Percentiles rank a stretch among this genome's conserved stretches.
phyloP scores from a whole-genome alignment of 2,113 vertebrate species.

The Colistium nudipinnis region DNA sequence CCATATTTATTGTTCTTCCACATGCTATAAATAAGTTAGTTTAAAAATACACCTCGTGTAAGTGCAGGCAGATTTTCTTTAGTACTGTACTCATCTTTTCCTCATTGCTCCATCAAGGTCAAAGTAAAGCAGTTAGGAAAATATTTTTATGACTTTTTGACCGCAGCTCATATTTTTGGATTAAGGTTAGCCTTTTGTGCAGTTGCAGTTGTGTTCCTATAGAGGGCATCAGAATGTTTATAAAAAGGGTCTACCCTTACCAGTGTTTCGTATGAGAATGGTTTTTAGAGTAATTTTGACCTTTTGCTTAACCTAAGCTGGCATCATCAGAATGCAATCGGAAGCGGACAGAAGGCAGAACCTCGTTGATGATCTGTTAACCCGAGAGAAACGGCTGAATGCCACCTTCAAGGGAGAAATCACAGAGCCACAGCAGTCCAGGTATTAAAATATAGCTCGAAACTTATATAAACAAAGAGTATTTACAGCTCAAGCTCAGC shows the following conservation, averaged over 20 bases:
- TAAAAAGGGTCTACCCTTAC: conserved; percentile 18
- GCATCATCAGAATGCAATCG: conserved; percentile 87
- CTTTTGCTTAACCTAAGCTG: conserved; percentile 55
- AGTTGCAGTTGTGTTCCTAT: conserved; percentile 36
- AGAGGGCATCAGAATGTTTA: conserved; percentile 69
- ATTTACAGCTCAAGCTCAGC: neutral
- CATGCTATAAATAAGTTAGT: neutral
- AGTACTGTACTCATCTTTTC: neutral
- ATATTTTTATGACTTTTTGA: neutral
- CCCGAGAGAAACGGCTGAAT: conserved; percentile 89
- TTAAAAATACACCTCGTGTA: neutral
- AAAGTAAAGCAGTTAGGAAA: neutral
- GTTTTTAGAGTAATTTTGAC: neutral
- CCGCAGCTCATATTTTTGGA: neutral
- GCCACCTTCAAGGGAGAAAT: conserved; percentile 88
- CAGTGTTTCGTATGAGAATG: neutral
- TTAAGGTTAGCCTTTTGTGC: conserved; percentile 6
- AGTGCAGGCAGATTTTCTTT: neutral
- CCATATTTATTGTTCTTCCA: neutral
- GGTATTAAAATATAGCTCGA: conserved; percentile 58
- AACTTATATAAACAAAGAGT: neutral
- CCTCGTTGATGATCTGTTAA: conserved; percentile 91
- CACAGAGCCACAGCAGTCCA: conserved; percentile 79
- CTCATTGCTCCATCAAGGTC: neutral
- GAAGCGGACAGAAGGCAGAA: conserved; percentile 96